Conservation (phyloP, 2,797 vertebrate genomes). For the Peromyscus attwateri region DNA sequence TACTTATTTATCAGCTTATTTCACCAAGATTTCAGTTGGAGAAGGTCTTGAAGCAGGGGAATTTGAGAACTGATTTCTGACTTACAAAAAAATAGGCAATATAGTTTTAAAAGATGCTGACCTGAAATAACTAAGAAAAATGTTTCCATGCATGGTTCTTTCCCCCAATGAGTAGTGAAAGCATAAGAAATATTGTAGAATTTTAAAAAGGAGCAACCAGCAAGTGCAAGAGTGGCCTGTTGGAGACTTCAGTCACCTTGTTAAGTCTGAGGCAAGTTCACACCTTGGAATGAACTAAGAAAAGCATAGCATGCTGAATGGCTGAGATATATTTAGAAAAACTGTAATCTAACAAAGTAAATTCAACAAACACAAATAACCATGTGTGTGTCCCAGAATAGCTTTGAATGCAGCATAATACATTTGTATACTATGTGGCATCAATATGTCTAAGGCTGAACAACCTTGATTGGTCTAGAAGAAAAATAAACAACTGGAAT, state of each 20-base stretch:
- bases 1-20: slow-evolving; percentile 14
- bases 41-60: neutral
- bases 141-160: neutral
- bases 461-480: neutral
- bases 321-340: neutral
- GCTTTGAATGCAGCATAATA: neutral
- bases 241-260: neutral
- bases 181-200: neutral
- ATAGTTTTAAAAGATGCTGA: neutral
- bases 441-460: neutral
- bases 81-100: neutral
- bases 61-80: neutral
- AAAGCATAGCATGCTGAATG: neutral
- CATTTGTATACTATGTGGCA: neutral
- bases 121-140: neutral
- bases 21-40: neutral
- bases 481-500: neutral
- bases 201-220: neutral
- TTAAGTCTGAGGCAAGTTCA: neutral
- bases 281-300: neutral
- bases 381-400: neutral
- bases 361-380: neutral
- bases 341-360: neutral
- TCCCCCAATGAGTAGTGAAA: neutral
- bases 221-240: neutral